Evolutionary conservation across 2,888 invertebrate species (phyloP).

Genomic region (Dicroscelio sp.): DNA sequence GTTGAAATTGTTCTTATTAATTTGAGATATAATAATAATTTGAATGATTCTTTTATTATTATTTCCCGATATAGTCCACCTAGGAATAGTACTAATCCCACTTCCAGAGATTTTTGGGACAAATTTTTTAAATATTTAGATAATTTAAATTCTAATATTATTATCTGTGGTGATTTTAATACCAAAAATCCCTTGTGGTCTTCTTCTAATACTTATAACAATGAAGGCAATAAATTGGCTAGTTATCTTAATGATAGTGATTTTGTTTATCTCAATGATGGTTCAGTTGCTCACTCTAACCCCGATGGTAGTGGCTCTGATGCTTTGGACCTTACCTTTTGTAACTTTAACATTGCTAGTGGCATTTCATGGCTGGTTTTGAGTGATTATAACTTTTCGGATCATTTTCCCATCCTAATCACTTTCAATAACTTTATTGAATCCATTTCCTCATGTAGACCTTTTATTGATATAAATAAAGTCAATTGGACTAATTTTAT

Average conservation of each 20-base stretch:
- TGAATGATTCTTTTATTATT: not conserved
- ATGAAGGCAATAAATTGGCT: not conserved
- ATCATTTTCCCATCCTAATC: slow-evolving; percentile 29
- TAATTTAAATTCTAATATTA: not conserved
- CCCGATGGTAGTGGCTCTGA: not conserved
- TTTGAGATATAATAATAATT: not conserved
- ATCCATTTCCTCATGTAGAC: not conserved
- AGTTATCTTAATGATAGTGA: not conserved
- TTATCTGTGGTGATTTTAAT: slow-evolving; percentile 28
- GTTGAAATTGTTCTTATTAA: slow-evolving; percentile 13
- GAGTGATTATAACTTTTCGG: slow-evolving; percentile 1
- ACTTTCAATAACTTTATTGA: not conserved
- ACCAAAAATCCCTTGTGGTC: slow-evolving; percentile 9
- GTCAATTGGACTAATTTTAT: not conserved
- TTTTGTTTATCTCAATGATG: slow-evolving; percentile 9
- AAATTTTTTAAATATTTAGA: not conserved
- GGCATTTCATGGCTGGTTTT: not conserved
- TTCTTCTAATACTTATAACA: not conserved
- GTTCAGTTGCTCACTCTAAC: not conserved
- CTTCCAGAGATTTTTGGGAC: not conserved
- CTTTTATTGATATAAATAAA: not conserved
- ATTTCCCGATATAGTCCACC: slow-evolving; percentile 1
- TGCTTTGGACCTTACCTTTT: not conserved
- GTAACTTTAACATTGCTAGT: not conserved
- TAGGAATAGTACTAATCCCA: not conserved